phyloP scores from a whole-genome alignment of 2,888 invertebrate genomes.

The Cryptophagus acutangulus region DNA sequence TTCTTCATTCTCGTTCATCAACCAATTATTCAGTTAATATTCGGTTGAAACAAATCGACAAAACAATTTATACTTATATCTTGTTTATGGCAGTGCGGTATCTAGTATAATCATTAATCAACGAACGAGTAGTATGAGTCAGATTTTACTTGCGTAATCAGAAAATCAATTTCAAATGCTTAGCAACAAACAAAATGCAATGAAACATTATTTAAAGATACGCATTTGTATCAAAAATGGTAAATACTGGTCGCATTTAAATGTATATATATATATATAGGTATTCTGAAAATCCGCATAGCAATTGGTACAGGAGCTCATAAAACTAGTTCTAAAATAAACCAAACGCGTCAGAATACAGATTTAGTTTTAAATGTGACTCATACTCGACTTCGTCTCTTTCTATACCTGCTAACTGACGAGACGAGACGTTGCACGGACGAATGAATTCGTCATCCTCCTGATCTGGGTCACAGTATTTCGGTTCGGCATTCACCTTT shows the following conservation, averaged over 20 bases:
- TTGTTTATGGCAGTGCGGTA: background rate
- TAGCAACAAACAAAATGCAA: no score
- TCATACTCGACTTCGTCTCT: conserved; percentile 29
- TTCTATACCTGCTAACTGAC: conserved; percentile 28
- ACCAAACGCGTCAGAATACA: conserved; percentile 27
- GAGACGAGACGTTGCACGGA: conserved; percentile 25
- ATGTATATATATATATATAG: no score
- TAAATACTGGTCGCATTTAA: no score
- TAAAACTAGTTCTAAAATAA: conserved; percentile 25
- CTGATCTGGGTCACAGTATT: conserved; percentile 29
- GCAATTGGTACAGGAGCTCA: conserved; percentile 10
- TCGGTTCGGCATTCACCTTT: background rate
- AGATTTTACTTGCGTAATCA: conserved; percentile 14
- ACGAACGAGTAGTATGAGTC: conserved; percentile 14
- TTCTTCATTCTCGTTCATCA: no score
- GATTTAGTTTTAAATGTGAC: conserved; percentile 30
- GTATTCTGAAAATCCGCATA: background rate
- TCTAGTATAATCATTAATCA: conserved; percentile 10
- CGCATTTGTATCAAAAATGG: no score
- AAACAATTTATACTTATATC: no score
- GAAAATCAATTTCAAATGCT: background rate
- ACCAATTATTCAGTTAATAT: no score
- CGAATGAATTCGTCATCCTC: conserved; percentile 25
- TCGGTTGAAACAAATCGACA: no score
- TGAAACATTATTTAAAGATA: no score